Conservation (phyloP, 1,140 invertebrate species). For the Zaprionus africanus region DNA sequence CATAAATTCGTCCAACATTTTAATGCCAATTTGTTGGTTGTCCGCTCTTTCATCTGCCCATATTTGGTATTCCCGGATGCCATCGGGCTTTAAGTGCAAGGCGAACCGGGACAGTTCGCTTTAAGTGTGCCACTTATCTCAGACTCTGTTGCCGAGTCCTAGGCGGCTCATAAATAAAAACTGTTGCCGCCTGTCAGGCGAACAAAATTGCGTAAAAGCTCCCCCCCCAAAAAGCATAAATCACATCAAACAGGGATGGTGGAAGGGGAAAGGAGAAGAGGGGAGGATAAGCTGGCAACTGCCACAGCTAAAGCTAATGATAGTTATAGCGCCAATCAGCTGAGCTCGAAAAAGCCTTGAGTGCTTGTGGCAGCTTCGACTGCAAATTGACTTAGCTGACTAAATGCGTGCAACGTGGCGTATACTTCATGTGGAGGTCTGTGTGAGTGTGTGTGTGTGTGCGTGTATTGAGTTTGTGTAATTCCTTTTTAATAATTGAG, state of each 20-base stretch:
- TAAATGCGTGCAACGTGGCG: constrained; percentile 31
- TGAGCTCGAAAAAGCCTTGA: constrained; percentile 8
- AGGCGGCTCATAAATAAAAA: constrained; percentile 48
- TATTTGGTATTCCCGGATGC: constrained; percentile 1
- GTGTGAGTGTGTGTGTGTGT: neutral
- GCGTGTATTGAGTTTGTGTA: neutral
- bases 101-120: neutral
- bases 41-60: constrained; percentile 5
- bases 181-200: constrained; percentile 47
- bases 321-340: constrained; percentile 37
- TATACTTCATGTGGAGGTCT: constrained; percentile 17
- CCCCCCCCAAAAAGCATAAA: constrained; percentile 44
- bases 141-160: constrained; percentile 27
- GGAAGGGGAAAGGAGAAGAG: too few relatives aligned
- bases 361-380: neutral
- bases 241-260: constrained; percentile 31
- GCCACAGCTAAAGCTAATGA: constrained; percentile 22
- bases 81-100: constrained; percentile 27
- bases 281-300: neutral
- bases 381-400: constrained; percentile 12
- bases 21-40: constrained; percentile 24
- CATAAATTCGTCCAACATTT: constrained; percentile 6
- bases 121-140: constrained; percentile 52
- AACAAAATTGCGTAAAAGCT: constrained; percentile 50
- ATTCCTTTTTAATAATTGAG: constrained; percentile 19